A percentile compares a stretch with the other conserved stretches of the same genome.
Conservation (phyloP, 1,140 invertebrate genomes). For the Colletes latitarsis region DNA sequence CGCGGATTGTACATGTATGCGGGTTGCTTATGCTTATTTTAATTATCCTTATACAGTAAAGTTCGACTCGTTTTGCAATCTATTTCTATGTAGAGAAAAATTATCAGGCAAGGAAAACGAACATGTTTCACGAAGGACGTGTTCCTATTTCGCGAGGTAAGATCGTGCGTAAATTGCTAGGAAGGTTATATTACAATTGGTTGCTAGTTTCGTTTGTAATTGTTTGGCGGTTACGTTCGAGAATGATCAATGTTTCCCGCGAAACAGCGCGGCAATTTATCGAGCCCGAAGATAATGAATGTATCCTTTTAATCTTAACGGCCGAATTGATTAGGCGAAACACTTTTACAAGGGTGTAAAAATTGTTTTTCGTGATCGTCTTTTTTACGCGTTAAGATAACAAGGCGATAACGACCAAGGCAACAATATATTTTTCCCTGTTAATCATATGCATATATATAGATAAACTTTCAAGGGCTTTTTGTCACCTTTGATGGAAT, state of each 20-base stretch:
- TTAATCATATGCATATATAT: neutral
- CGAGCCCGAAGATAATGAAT: neutral
- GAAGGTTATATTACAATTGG: neutral
- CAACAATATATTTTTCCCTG: constrained; percentile 3
- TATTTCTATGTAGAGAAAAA: neutral
- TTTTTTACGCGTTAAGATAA: constrained; percentile 8
- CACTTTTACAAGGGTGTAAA: constrained; percentile 28
- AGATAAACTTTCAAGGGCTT: constrained; percentile 13
- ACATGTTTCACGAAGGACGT: constrained; percentile 1
- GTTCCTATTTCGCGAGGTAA: constrained; percentile 1
- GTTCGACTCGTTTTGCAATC: neutral
- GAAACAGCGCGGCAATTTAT: neutral
- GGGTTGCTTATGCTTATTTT: neutral
- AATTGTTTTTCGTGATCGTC: constrained; percentile 6
- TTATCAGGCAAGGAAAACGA: constrained; percentile 1
- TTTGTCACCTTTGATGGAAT: neutral
- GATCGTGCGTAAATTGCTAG: neutral
- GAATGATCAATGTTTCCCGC: neutral
- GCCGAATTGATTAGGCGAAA: constrained; percentile 18
- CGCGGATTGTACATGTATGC: neutral
- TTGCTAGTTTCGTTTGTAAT: neutral
- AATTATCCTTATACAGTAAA: neutral
- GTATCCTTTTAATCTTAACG: constrained; percentile 31
- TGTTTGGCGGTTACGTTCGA: neutral
- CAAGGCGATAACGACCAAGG: constrained; percentile 34